Conservation (phyloP, 2,113 vertebrate species). For the Caracal caracal region DNA sequence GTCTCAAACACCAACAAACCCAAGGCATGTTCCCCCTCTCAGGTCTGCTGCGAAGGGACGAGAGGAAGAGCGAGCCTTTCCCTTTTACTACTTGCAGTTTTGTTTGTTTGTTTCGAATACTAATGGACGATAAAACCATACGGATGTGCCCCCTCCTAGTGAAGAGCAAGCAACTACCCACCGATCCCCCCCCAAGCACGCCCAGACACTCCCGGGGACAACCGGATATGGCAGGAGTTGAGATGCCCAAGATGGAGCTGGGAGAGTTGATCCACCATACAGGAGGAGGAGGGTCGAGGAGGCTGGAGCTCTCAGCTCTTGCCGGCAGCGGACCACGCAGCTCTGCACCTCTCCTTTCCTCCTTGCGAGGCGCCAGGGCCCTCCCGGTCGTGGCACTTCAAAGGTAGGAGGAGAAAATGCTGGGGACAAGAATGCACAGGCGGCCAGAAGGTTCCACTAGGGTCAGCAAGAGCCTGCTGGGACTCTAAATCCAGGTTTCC, state of each 20-base stretch:
- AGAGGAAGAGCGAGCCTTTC: conserved; percentile 24
- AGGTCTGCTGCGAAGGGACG: background rate
- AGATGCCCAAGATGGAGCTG: background rate
- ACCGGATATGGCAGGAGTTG: background rate
- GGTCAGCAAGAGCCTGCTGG: background rate
- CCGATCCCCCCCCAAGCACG: background rate
- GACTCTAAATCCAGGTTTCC: background rate
- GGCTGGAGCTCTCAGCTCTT: background rate
- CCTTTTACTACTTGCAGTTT: conserved; percentile 20
- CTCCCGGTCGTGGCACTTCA: background rate
- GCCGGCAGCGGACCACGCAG: background rate
- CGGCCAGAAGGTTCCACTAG: background rate
- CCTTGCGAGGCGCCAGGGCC: background rate
- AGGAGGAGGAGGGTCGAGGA: background rate
- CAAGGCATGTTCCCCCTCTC: background rate
- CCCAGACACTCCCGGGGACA: background rate
- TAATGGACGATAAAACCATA: conserved; percentile 29
- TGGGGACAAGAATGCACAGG: background rate
- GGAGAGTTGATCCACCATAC: background rate
- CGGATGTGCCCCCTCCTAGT: conserved; percentile 49
- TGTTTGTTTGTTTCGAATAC: conserved; percentile 29
- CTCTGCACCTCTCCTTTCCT: background rate
- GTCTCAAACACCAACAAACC: conserved; percentile 34
- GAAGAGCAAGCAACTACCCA: background rate
- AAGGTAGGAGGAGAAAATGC: background rate